phyloP scores from a whole-genome alignment of 1,140 invertebrate species.

The Hesperophylax magnus region DNA sequence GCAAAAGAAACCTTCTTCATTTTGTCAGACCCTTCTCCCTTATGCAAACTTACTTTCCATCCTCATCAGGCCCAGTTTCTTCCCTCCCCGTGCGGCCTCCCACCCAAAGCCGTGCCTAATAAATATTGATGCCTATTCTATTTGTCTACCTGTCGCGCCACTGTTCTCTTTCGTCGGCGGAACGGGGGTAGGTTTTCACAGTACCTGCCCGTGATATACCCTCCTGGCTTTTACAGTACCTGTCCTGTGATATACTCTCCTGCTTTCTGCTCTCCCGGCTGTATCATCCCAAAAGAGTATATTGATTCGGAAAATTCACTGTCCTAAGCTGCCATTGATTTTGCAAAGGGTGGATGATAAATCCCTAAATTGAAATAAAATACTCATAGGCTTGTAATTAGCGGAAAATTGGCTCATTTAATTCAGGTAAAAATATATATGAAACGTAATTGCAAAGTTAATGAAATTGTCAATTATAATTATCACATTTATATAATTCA shows the following conservation, averaged over 20 bases:
- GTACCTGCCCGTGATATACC: background rate
- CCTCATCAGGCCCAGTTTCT: constrained; percentile 49
- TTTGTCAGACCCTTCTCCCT: constrained; percentile 23
- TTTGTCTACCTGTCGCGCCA: constrained; percentile 57
- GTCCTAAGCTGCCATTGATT: constrained; percentile 35
- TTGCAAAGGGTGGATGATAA: background rate
- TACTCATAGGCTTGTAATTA: too few relatives aligned
- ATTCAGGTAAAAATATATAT: too few relatives aligned
- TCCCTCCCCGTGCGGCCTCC: constrained; percentile 19
- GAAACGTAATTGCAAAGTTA: too few relatives aligned
- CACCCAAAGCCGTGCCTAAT: constrained; percentile 51
- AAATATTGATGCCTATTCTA: constrained; percentile 59
- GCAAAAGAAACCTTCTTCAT: constrained; percentile 34
- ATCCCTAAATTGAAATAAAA: too few relatives aligned
- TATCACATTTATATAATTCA: too few relatives aligned
- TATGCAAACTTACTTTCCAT: constrained; percentile 6
- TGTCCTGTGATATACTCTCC: background rate
- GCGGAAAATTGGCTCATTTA: too few relatives aligned
- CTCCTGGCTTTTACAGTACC: background rate
- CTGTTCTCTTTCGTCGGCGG: constrained; percentile 30
- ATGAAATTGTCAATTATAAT: too few relatives aligned
- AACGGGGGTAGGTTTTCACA: background rate
- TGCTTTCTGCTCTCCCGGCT: constrained; percentile 26
- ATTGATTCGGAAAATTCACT: constrained; percentile 57
- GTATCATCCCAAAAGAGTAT: constrained; percentile 55